Evolutionary conservation across 2,797 vertebrate species (phyloP).

Genomic region (Taeniopygia guttata): DNA sequence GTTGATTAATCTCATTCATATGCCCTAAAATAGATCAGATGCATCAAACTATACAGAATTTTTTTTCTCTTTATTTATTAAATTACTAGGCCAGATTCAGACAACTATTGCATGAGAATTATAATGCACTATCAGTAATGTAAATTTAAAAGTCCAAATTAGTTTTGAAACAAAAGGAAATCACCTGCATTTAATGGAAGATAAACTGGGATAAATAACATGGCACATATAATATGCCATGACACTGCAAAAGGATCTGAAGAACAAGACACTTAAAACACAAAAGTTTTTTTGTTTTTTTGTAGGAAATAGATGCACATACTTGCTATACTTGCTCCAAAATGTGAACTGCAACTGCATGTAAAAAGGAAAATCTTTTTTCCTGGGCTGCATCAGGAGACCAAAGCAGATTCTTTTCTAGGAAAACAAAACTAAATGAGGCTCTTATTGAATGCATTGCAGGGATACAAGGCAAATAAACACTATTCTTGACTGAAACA

Average conservation of each 20-base stretch:
- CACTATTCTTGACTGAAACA: neutral
- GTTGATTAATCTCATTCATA: neutral
- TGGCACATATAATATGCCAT: neutral
- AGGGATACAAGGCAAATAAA: neutral
- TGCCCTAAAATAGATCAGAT: neutral
- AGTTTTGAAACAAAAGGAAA: neutral
- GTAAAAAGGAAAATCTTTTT: neutral
- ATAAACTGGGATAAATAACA: neutral
- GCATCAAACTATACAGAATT: neutral
- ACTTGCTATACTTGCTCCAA: neutral
- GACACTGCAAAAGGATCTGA: neutral
- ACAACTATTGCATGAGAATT: neutral
- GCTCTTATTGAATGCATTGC: neutral
- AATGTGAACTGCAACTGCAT: fast-evolving
- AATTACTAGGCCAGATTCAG: neutral
- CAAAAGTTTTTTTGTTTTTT: neutral
- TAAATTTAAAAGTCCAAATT: neutral
- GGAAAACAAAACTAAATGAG: neutral
- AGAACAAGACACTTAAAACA: neutral
- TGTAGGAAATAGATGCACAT: neutral
- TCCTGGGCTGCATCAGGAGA: neutral
- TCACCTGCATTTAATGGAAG: neutral
- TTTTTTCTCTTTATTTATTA: neutral
- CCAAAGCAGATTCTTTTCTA: neutral
- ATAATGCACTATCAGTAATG: neutral